phyloP scores from a whole-genome alignment of 2,888 invertebrate genomes.

The Lasius fuliginosus region DNA sequence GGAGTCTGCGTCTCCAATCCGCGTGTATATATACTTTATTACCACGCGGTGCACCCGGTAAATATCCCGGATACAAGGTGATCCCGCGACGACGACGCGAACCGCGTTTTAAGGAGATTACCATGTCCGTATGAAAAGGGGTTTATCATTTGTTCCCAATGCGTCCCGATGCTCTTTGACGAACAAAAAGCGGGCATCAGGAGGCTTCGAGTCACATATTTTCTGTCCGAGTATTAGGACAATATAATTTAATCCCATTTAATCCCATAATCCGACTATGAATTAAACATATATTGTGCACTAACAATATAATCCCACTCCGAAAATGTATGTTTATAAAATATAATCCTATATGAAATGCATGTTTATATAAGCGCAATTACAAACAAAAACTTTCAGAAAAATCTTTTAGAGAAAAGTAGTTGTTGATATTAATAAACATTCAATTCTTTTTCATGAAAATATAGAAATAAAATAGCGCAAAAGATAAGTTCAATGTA shows the following conservation, averaged over 20 bases:
- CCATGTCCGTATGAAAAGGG: constrained; percentile 21
- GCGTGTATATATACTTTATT: constrained; percentile 76
- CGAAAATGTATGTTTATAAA: constrained; percentile 4
- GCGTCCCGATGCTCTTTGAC: neutral
- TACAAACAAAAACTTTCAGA: neutral
- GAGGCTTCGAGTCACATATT: neutral
- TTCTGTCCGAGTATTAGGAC: neutral
- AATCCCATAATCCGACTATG: constrained; percentile 11
- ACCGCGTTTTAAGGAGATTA: constrained; percentile 57
- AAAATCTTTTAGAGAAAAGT: neutral
- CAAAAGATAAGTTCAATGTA: neutral
- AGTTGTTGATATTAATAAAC: neutral
- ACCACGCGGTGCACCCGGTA: constrained; percentile 78
- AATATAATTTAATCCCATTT: constrained; percentile 25
- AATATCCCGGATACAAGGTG: constrained; percentile 72
- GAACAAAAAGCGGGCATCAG: constrained; percentile 27
- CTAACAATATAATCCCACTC: constrained; percentile 23
- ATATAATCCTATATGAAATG: neutral
- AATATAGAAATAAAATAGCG: neutral
- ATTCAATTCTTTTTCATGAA: neutral
- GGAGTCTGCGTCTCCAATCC: constrained; percentile 85
- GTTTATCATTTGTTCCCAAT: constrained; percentile 22
- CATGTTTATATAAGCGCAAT: neutral
- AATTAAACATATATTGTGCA: constrained; percentile 29
- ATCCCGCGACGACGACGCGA: constrained; percentile 37